These are phyloP conservation scores for Orthonevra nobilis DNA, from an alignment of 2,888 invertebrate genomes.

Conservation along the genomic window DNA sequence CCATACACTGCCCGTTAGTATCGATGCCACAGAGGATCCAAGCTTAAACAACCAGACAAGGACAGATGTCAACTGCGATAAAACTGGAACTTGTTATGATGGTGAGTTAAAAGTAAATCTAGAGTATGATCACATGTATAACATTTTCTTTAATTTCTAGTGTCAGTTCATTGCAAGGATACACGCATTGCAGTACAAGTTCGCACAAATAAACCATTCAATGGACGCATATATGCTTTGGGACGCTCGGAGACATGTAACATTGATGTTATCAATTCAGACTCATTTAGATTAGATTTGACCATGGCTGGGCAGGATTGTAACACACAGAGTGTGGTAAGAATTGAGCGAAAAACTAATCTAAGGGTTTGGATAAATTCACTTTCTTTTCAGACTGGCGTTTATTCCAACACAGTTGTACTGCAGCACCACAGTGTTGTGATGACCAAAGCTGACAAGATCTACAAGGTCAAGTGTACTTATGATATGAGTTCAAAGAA, in stretches of 20 bases:
- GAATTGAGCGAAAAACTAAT: too few relatives aligned
- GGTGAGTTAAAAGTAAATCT: slow-evolving; percentile 86
- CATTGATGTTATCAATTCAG: slow-evolving; percentile 95
- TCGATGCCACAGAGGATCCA: slow-evolving; percentile 89
- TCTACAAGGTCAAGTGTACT: slow-evolving; percentile 97
- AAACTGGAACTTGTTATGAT: slow-evolving; percentile 96
- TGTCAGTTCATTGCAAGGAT: slow-evolving; percentile 96
- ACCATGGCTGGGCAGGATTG: slow-evolving; percentile 97
- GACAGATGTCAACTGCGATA: slow-evolving; percentile 93
- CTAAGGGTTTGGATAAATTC: too few relatives aligned
- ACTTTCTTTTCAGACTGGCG: slow-evolving; percentile 86
- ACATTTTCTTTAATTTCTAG: slow-evolving; percentile 84
- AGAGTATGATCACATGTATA: too few relatives aligned
- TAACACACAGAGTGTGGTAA: slow-evolving; percentile 96
- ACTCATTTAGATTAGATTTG: slow-evolving; percentile 93
- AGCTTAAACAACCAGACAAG: slow-evolving; percentile 87
- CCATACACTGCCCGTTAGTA: slow-evolving; percentile 86
- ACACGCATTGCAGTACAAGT: slow-evolving; percentile 96
- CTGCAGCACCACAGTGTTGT: slow-evolving; percentile 97
- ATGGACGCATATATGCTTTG: slow-evolving; percentile 95
- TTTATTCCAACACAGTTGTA: slow-evolving; percentile 96
- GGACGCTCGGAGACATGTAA: slow-evolving; percentile 97
- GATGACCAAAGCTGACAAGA: slow-evolving; percentile 97
- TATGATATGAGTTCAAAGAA: slow-evolving; percentile 98
- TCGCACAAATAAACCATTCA: slow-evolving; percentile 95